Conservation (phyloP, 2,888 invertebrate species). For the Lasius fuliginosus region DNA sequence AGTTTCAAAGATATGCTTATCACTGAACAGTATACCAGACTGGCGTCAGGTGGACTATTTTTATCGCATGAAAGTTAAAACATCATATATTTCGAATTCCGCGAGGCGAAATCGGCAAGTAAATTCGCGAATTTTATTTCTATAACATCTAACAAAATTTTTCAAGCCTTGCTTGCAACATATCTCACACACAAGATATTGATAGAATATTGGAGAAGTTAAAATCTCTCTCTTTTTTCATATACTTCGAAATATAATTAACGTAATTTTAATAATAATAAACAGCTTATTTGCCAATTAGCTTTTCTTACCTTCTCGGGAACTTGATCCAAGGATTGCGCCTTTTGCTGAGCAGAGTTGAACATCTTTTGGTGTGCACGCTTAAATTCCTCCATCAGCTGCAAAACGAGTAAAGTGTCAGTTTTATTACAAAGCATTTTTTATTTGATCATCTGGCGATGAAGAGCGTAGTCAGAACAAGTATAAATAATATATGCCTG, state of each 20-base stretch:
- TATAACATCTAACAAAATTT: neutral
- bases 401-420: constrained; percentile 50
- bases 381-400: constrained; percentile 95
- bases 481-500: too few relatives aligned
- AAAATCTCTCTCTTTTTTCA: neutral
- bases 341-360: constrained; percentile 82
- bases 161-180: neutral
- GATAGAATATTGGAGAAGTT: neutral
- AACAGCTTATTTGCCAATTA: neutral
- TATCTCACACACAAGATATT: neutral
- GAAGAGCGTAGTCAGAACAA: neutral
- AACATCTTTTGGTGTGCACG: constrained; percentile 96
- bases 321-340: constrained; percentile 77
- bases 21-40: constrained; percentile 41
- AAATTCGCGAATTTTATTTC: neutral
- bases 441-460: neutral
- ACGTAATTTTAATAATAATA: constrained; percentile 9
- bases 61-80: constrained; percentile 42
- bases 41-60: constrained; percentile 33
- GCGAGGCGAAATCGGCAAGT: neutral
- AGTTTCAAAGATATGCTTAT: constrained; percentile 62
- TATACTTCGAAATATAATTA: neutral
- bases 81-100: neutral
- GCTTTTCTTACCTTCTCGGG: constrained; percentile 79
- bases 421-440: neutral